phyloP scores from a whole-genome alignment of 2,113 vertebrate species.

The Emydocephalus ijimae region DNA sequence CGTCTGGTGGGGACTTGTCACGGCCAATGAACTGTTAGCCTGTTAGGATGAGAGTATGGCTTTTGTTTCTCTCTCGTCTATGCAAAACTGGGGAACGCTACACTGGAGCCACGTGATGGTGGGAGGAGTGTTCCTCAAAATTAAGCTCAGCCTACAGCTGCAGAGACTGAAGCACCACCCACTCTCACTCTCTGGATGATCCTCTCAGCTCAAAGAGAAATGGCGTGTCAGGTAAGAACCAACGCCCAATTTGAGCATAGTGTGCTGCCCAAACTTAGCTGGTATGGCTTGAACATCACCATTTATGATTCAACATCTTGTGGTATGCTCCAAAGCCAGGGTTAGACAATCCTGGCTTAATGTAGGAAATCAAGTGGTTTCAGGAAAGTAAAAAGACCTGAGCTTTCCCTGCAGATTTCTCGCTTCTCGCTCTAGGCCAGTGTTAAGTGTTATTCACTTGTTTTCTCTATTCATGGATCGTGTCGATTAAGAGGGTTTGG shows the following conservation, averaged over 20 bases:
- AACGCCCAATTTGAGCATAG: background rate
- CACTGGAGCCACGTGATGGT: no score
- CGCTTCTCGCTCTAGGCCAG: background rate
- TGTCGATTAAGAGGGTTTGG: background rate
- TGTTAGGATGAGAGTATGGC: no score
- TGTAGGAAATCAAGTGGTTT: background rate
- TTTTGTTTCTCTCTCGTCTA: no score
- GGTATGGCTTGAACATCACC: background rate
- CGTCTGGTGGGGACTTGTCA: no score
- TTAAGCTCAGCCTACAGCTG: no score
- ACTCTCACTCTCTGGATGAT: no score
- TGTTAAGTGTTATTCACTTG: background rate
- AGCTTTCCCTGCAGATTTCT: background rate
- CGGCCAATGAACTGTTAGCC: no score
- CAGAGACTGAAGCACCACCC: no score
- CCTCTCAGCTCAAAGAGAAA: no score
- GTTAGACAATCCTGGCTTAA: background rate
- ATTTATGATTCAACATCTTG: background rate
- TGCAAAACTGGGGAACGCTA: no score
- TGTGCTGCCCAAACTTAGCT: background rate
- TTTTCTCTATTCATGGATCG: background rate
- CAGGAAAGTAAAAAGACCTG: background rate
- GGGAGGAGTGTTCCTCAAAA: no score
- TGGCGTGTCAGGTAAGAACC: no score
- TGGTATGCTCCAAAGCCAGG: background rate